Evolutionary conservation across 1,140 invertebrate genomes (phyloP).

Genomic region (Heliconius nattereri): DNA sequence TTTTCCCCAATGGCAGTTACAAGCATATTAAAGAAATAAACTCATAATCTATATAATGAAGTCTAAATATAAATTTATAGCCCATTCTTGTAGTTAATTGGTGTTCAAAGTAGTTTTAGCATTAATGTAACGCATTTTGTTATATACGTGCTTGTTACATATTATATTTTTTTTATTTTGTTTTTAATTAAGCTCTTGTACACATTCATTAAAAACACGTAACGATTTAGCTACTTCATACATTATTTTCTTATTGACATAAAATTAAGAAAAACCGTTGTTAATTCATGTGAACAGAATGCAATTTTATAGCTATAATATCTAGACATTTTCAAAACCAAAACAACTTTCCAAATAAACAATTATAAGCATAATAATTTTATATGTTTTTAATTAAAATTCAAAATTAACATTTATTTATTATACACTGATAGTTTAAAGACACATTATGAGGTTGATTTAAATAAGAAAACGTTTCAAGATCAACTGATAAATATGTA

Average conservation of each 20-base stretch:
- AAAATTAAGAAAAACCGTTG: neutral
- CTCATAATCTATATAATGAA: neutral
- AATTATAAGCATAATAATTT: neutral
- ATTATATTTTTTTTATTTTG: neutral
- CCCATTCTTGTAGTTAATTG: slow-evolving; percentile 77
- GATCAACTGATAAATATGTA: too few species aligned
- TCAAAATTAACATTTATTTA: too few species aligned
- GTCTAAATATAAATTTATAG: slow-evolving; percentile 57
- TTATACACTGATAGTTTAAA: neutral
- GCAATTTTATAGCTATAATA: neutral
- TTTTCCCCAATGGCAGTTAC: too few species aligned
- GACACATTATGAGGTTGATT: neutral
- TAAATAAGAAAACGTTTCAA: neutral
- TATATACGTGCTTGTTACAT: slow-evolving; percentile 24
- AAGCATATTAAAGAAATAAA: too few species aligned
- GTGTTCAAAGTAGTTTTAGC: slow-evolving; percentile 63
- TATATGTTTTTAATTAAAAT: neutral
- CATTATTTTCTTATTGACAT: neutral
- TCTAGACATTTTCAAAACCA: neutral
- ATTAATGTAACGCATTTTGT: neutral
- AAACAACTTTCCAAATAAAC: neutral
- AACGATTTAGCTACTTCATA: neutral
- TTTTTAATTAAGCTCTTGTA: neutral
- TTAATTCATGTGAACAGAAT: neutral
- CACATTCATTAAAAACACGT: neutral